These are phyloP conservation scores for Camponotus pennsylvanicus DNA, from an alignment of 1,140 invertebrate genomes.

Conservation along the genomic window DNA sequence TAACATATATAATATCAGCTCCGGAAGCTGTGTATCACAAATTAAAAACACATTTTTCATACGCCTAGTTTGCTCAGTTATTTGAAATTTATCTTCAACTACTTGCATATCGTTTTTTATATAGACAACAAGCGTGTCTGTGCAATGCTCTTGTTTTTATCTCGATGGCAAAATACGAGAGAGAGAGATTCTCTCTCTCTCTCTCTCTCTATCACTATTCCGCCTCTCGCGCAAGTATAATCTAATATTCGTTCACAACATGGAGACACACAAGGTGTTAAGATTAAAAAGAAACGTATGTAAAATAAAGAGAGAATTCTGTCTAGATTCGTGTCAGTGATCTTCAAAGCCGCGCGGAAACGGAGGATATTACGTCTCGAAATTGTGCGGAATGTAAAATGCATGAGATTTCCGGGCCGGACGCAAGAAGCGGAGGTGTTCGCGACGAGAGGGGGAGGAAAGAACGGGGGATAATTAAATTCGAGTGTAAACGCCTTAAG, in stretches of 20 bases:
- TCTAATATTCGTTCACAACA: constrained; percentile 48
- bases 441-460: background rate
- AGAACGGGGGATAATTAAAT: constrained; percentile 40
- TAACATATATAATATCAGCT: too few species aligned
- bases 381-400: constrained; percentile 53
- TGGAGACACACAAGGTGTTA: constrained; percentile 46
- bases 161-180: constrained; percentile 27
- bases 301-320: constrained; percentile 31
- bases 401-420: constrained; percentile 21
- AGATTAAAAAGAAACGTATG: constrained; percentile 41
- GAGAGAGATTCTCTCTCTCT: background rate
- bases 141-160: background rate
- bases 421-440: background rate
- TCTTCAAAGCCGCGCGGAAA: constrained; percentile 46
- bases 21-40: too few species aligned
- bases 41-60: too few species aligned
- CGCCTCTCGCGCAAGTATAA: constrained; percentile 34
- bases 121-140: too few species aligned
- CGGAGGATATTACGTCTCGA: constrained; percentile 49
- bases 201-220: too few species aligned
- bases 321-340: constrained; percentile 56
- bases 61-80: too few species aligned
- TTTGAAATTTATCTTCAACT: too few species aligned
- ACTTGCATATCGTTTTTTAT: too few species aligned
- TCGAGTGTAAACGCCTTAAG: constrained; percentile 47